Percentiles rank a stretch among this genome's conserved stretches.
phyloP scores from a whole-genome alignment of 2,888 invertebrate genomes.

The Hemistola chrysoprasaria region DNA sequence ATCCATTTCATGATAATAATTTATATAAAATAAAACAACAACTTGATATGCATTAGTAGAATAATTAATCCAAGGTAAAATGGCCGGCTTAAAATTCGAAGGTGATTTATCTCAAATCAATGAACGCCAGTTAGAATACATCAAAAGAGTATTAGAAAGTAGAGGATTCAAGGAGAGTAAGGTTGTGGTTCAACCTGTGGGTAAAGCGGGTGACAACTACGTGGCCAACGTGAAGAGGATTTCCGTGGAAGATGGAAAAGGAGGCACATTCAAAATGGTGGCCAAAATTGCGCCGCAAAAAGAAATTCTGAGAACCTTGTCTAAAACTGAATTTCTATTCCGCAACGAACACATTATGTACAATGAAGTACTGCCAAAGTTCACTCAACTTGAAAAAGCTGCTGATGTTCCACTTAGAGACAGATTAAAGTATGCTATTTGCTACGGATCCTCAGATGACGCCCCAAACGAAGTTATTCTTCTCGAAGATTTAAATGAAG shows the following conservation, averaged over 20 bases:
- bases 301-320: constrained; percentile 23
- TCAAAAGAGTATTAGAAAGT: constrained; percentile 20
- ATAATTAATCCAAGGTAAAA: constrained; percentile 6
- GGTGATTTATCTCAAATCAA: constrained; percentile 25
- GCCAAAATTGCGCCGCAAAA: constrained; percentile 40
- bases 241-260: constrained; percentile 28
- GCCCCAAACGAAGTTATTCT: constrained; percentile 43
- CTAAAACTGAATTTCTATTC: constrained; percentile 29
- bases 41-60: no score
- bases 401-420: constrained; percentile 35
- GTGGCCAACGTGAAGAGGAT: constrained; percentile 35
- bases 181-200: constrained; percentile 25
- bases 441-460: constrained; percentile 39
- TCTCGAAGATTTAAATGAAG: constrained; percentile 42
- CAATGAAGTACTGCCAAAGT: constrained; percentile 39
- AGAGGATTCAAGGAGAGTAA: constrained; percentile 20
- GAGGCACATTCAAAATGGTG: constrained; percentile 38
- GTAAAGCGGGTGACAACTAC: constrained; percentile 39
- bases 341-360: constrained; percentile 45
- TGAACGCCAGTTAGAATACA: constrained; percentile 22
- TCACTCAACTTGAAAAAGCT: constrained; percentile 32
- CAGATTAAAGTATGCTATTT: constrained; percentile 36
- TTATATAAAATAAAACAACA: no score
- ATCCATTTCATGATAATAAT: no score
- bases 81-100: constrained; percentile 21